Conservation (phyloP, 2,797 vertebrate species). For the Microctenopoma stevenorrisi region DNA sequence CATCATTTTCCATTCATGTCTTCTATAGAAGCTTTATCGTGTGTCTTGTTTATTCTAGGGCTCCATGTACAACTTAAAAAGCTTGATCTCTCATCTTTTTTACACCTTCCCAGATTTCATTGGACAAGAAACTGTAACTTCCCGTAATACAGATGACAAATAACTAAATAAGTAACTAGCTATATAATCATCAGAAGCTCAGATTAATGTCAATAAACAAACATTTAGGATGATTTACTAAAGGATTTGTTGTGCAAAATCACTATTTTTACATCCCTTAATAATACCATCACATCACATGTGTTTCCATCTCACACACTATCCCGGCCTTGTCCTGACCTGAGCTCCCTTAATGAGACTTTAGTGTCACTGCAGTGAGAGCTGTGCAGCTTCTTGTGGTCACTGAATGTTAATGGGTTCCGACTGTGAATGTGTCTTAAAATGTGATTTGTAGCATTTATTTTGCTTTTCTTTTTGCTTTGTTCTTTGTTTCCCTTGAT, state of each 20-base stretch:
- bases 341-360: no score
- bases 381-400: no score
- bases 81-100: slow-evolving; percentile 22
- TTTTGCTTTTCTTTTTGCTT: no score
- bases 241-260: slow-evolving; percentile 21
- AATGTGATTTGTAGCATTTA: no score
- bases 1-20: slow-evolving; percentile 51
- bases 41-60: slow-evolving; percentile 34
- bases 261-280: no score
- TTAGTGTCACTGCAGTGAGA: no score
- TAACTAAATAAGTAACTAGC: background rate
- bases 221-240: slow-evolving; percentile 13
- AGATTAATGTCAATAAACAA: slow-evolving; percentile 18
- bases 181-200: slow-evolving; percentile 9
- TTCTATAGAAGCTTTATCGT: slow-evolving; percentile 20
- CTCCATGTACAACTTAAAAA: slow-evolving; percentile 21
- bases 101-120: slow-evolving; percentile 8
- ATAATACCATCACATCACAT: no score
- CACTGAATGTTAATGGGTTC: no score
- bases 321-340: no score
- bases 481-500: no score
- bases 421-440: no score
- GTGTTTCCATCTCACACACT: no score
- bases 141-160: slow-evolving; percentile 2
- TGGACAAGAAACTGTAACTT: slow-evolving; percentile 15